Conservation (phyloP, 1,140 invertebrate species). For the Drosophila nebulosa region DNA sequence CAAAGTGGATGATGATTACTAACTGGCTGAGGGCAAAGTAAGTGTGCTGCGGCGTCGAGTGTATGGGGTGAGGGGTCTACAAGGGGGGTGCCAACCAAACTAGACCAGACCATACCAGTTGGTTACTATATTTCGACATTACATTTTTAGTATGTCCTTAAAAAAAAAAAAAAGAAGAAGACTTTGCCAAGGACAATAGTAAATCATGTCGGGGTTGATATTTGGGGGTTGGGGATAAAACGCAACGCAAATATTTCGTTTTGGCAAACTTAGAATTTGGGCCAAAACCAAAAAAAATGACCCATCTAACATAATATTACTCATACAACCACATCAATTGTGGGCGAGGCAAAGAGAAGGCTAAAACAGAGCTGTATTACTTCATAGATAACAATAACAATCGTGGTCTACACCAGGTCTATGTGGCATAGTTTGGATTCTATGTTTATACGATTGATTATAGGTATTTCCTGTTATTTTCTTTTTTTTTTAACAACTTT, state of each 20-base stretch:
- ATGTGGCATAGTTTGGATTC: not conserved
- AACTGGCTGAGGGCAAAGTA: not conserved
- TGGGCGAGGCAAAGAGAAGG: not conserved
- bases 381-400: constrained; percentile 38
- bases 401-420: no score
- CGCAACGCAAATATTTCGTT: constrained; percentile 2
- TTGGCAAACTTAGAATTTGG: constrained; percentile 27
- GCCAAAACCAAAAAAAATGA: constrained; percentile 22
- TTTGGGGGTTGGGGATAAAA: no score
- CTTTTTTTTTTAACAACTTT: no score
- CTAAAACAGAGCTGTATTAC: constrained; percentile 8
- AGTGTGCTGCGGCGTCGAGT: no score
- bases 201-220: constrained; percentile 8
- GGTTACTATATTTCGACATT: not conserved
- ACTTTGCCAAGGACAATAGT: constrained; percentile 31
- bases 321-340: not conserved
- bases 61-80: not conserved
- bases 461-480: not conserved
- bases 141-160: not conserved
- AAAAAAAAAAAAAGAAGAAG: not conserved
- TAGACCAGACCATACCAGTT: no score
- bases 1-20: constrained; percentile 31
- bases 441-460: not conserved
- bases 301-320: constrained; percentile 25
- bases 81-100: no score